These are phyloP conservation scores for Magallana nippona DNA, from an alignment of 2,888 invertebrate genomes.

Conservation along the genomic window DNA sequence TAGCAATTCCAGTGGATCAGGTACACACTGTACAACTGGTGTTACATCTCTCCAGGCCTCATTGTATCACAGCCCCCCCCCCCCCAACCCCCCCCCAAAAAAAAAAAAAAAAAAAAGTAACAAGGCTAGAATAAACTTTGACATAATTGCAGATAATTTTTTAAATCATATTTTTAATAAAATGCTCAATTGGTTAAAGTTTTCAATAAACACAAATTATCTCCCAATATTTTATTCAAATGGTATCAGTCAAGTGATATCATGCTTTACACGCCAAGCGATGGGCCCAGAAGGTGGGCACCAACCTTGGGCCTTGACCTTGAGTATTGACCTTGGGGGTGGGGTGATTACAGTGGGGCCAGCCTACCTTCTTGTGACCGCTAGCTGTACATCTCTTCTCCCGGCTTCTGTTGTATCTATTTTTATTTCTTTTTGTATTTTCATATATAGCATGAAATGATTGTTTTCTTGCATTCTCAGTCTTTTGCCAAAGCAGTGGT, in stretches of 20 bases:
- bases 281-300: no score
- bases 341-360: background rate
- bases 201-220: no score
- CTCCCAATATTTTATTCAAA: no score
- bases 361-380: background rate
- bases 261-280: no score
- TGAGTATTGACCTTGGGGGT: background rate
- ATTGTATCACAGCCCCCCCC: background rate
- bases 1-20: slow-evolving; percentile 26
- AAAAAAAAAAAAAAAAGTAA: background rate
- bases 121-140: background rate
- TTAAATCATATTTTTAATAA: no score
- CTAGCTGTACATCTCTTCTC: slow-evolving; percentile 16
- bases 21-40: slow-evolving; percentile 4
- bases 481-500: slow-evolving; percentile 4
- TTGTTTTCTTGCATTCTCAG: slow-evolving; percentile 44
- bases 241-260: no score
- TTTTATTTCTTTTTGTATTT: background rate
- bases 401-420: background rate
- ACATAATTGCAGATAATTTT: no score
- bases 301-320: no score
- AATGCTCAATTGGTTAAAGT: no score
- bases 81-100: no score
- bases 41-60: background rate
- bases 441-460: slow-evolving; percentile 9